phyloP scores from a whole-genome alignment of 2,113 vertebrate species.

The Tragelaphus scriptus region DNA sequence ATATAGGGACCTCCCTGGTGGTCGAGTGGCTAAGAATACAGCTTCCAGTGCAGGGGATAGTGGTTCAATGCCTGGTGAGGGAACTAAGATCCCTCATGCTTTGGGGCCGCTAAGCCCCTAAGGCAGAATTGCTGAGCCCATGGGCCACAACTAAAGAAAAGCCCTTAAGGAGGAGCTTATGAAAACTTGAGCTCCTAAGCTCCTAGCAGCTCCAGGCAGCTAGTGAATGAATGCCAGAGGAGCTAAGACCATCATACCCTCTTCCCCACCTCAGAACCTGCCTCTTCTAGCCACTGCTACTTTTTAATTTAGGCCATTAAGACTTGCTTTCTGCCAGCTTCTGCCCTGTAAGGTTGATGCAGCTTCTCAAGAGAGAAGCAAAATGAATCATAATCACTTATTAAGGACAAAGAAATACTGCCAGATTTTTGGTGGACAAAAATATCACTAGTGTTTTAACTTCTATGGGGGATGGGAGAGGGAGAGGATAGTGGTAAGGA shows the following conservation, averaged over 20 bases:
- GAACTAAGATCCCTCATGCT: too few relatives aligned
- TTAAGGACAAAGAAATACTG: not conserved
- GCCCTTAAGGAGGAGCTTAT: not conserved
- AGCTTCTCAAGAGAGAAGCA: not conserved
- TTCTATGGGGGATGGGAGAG: not conserved
- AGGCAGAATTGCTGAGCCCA: not conserved
- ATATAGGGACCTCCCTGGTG: not conserved
- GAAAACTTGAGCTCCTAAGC: not conserved
- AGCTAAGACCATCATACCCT: not conserved
- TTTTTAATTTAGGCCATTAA: not conserved
- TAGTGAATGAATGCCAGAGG: not conserved
- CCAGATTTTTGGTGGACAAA: conserved; percentile 24
- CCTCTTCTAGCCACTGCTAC: not conserved
- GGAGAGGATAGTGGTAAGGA: not conserved
- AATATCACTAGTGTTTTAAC: not conserved
- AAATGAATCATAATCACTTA: not conserved
- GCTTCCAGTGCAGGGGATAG: not conserved
- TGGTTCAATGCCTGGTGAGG: not conserved
- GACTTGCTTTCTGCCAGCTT: not conserved
- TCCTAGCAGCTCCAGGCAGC: not conserved
- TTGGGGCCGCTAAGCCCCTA: not conserved
- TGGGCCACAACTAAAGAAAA: not conserved
- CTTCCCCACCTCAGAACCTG: not conserved
- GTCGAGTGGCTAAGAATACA: not conserved
- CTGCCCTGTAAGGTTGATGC: not conserved